Evolutionary conservation across 2,888 invertebrate genomes (phyloP), one percentile per base, ranked within the genome.

Genomic region (Bhutanitis thaidina): DNA sequence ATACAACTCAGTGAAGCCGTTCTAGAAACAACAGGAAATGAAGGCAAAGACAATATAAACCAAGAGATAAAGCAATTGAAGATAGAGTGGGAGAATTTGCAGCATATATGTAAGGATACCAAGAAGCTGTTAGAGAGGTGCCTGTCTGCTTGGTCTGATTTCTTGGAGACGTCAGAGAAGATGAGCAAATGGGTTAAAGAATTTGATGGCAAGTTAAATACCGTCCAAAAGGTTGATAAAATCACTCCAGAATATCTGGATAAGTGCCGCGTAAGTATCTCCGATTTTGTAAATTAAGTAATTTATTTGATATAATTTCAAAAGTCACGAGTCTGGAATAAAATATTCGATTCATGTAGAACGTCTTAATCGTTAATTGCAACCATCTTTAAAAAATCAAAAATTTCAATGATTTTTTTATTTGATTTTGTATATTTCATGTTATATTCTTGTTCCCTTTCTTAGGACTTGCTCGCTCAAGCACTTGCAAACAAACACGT

Each of bases 61-160:
- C 94, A 95, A 67, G 97, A 97, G 75, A 93, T 95, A 7, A 94
- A 94, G 56, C 95, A 95, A 64, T 74, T 97, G 30, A 94, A 94
- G 63, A 88, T 91, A 10, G 96, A 96, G 65, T 96, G 96, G 95
- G 95, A 96, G 69, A 92, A 93, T 7, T 77, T 97, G 7, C 94
- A 95, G 68, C 92, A 92, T 25, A 91, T 95, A 56, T 93, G 94
- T 56, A 93, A 93, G 43, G 95, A 96, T 56, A 94, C 95, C 0
- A 94, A 94, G 68, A 93, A 93, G 58, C 90, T 93, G 29, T 75
- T 97, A 4, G 92, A 93, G 46, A 93, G 94, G 64, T 97, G 97
- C 62, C 89, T 96, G 40, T 89, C 93, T 0, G 93, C 94, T 0
- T 97, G 97, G 97, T 92, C 93, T 1, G 94, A 95, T 57, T 97